A percentile compares a stretch with the other conserved stretches of the same genome.
Conservation (phyloP, 2,888 invertebrate genomes). For the Matsumyia berberina region DNA sequence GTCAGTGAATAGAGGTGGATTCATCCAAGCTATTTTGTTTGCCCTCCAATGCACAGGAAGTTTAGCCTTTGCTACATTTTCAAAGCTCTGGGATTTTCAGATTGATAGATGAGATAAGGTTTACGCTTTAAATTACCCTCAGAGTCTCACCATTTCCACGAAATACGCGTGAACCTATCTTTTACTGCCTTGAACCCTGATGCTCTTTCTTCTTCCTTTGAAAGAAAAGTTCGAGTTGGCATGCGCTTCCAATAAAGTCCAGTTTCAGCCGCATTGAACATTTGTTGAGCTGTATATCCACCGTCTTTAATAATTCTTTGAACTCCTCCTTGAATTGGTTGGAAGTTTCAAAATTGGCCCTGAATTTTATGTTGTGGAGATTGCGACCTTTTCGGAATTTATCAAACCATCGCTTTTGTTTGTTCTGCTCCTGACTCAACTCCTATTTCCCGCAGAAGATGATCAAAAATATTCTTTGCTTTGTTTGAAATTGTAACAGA, state of each 20-base stretch:
- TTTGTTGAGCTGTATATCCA: neutral
- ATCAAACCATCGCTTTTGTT: slow-evolving; percentile 13
- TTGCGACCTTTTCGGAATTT: neutral
- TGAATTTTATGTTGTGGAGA: too few species aligned
- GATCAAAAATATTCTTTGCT: slow-evolving; percentile 4
- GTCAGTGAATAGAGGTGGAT: slow-evolving; percentile 76
- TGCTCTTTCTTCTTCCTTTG: neutral
- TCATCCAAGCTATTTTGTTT: slow-evolving; percentile 80
- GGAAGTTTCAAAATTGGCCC: slow-evolving; percentile 1
- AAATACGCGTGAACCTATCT: slow-evolving; percentile 2
- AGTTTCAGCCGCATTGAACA: neutral
- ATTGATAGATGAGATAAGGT: slow-evolving; percentile 80
- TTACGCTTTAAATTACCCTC: slow-evolving; percentile 79
- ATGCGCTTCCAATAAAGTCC: slow-evolving; percentile 10
- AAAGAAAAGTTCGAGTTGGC: neutral
- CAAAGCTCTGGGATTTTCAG: slow-evolving; percentile 79
- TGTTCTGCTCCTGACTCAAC: slow-evolving; percentile 7
- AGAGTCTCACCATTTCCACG: slow-evolving; percentile 15
- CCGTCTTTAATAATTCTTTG: slow-evolving; percentile 3
- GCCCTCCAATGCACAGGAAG: slow-evolving; percentile 79
- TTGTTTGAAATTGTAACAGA: slow-evolving; percentile 10
- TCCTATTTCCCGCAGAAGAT: neutral
- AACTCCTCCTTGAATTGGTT: slow-evolving; percentile 4
- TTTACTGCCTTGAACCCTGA: slow-evolving; percentile 19
- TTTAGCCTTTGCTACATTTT: slow-evolving; percentile 78